Evolutionary conservation across 2,888 invertebrate genomes (phyloP), one percentile per base, ranked within the genome.

Genomic region (Cryptus viduatorius): DNA sequence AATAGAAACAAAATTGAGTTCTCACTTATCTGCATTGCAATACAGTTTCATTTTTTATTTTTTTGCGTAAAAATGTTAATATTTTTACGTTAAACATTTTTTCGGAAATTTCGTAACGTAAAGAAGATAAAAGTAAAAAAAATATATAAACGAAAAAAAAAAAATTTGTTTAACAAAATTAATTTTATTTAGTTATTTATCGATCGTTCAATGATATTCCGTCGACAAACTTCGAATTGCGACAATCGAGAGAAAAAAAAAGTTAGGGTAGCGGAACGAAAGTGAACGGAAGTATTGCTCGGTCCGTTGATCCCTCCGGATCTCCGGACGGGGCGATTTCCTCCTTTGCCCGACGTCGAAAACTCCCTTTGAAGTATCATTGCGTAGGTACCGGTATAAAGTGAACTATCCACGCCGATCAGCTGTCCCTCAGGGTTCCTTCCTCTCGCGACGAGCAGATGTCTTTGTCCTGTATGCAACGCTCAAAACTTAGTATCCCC

Each of bases 331-430:
- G 31, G 37, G 37, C 69, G 53, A 50, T 71, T 53, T 53, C 69
- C 50, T 53, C 16, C 50, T 31, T 31, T 16, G 50, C 31, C 69
- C 37, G 0, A 8, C 14, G 64, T 37, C 12, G 48, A 64, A 75
- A 64, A 64, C 19, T 76, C 76, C 42, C 59, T 78, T 46, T 29
- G 24, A 14, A 50, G 69, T 48, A 71, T 88, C 89, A 88, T 86
- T 90, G 86, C 85, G 88, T 89, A 88, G 86, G 89, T 61, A 61
- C 31, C 3, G 29, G 48, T 65, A 42, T 65, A 53, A 14, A 71
- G 10, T 19, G 87, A 90, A 89, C 88, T 89, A 89, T 87, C 29
- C 88, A 44, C 16, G n/a, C 12, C 85, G 88, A 89, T 90, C 91
- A 91, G 90, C 91, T 91, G 90, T 89, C 88, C 87, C 79, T 77